phyloP scores from a whole-genome alignment of 37 sponge, comb jelly and placozoan genomes.

The Cladorhizidae sp. region DNA sequence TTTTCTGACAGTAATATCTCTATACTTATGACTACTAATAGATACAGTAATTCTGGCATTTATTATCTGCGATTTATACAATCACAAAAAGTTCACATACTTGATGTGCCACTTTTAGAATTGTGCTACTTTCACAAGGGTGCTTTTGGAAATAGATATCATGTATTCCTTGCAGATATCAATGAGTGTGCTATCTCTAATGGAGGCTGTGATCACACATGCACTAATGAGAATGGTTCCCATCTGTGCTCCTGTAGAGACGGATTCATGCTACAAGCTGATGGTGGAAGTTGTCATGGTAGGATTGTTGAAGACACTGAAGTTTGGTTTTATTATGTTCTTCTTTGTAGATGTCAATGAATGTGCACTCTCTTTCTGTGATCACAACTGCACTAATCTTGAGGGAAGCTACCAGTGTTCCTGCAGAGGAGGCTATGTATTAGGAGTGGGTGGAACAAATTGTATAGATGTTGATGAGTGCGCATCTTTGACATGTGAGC shows the following conservation, averaged over 20 bases:
- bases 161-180: slow-evolving; percentile 14
- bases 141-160: too few relatives aligned
- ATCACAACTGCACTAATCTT: not conserved
- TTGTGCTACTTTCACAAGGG: too few relatives aligned
- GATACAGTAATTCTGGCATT: too few relatives aligned
- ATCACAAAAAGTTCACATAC: too few relatives aligned
- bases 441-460: not conserved
- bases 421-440: not conserved
- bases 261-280: not conserved
- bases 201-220: slow-evolving; percentile 36
- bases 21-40: too few relatives aligned
- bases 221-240: slow-evolving; percentile 6
- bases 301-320: too few relatives aligned
- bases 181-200: slow-evolving; percentile 31
- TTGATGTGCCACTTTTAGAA: too few relatives aligned
- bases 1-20: too few relatives aligned
- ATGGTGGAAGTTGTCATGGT: not conserved
- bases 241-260: slow-evolving; percentile 2
- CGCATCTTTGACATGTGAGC: not conserved
- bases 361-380: not conserved
- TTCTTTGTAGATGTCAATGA: not conserved
- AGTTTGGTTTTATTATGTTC: not conserved
- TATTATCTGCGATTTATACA: too few relatives aligned
- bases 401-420: slow-evolving; percentile 15
- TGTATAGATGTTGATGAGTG: not conserved